phyloP scores from a whole-genome alignment of 1,140 invertebrate genomes.

The Agrilus planipennis region DNA sequence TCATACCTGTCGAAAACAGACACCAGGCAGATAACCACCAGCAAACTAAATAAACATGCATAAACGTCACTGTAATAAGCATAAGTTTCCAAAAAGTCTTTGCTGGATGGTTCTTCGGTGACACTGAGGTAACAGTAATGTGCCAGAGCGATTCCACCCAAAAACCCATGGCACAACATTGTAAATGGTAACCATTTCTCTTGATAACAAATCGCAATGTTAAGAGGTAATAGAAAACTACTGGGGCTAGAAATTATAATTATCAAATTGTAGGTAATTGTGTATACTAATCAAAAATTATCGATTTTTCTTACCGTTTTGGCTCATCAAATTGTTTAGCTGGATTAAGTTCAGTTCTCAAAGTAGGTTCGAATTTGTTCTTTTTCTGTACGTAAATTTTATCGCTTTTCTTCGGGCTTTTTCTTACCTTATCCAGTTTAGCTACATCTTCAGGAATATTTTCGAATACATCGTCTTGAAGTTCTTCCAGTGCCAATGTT shows the following conservation, averaged over 20 bases:
- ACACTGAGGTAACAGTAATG: constrained; percentile 28
- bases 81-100: constrained; percentile 28
- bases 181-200: constrained; percentile 29
- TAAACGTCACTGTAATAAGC: constrained; percentile 30
- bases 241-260: no score
- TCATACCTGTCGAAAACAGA: constrained; percentile 31
- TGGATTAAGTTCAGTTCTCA: background rate
- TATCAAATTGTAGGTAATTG: no score
- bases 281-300: no score
- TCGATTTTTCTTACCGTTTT: no score
- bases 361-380: constrained; percentile 26
- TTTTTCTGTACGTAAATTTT: constrained; percentile 32
- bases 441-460: constrained; percentile 21
- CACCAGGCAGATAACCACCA: constrained; percentile 29
- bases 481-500: constrained; percentile 29
- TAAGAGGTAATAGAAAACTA: no score
- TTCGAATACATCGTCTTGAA: constrained; percentile 34
- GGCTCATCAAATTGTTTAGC: no score
- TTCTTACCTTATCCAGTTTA: constrained; percentile 24
- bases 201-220: constrained; percentile 25
- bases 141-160: constrained; percentile 28
- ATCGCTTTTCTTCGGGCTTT: constrained; percentile 25
- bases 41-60: constrained; percentile 26
- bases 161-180: constrained; percentile 28
- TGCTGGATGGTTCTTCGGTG: constrained; percentile 21